phyloP scores from a whole-genome alignment of 2,113 vertebrate species.

The pig (Sus scrofa) region T2T-Sscrofa CM000812.6:84614001-84614500 shows the following conservation, averaged over 20 bases:
- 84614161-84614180: conserved; percentile 2
- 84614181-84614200: background rate
- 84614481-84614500: background rate
- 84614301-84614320: background rate
- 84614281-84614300: background rate
- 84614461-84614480: background rate
- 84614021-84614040: background rate
- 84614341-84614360: background rate
- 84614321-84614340: background rate
- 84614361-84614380: background rate
- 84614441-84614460: background rate
- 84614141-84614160: background rate
- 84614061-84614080: background rate
- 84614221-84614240: background rate
- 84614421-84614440: background rate
- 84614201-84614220: background rate
- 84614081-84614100: background rate
- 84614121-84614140: background rate
- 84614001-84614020: background rate
- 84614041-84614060: conserved; percentile 2
- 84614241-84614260: background rate
- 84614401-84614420: conserved; percentile 8
- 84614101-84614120: conserved; percentile 50
- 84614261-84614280: conserved; percentile 31
- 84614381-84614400: background rate